Conservation (phyloP, 2,888 invertebrate species). For the Hybos culiciformis region DNA sequence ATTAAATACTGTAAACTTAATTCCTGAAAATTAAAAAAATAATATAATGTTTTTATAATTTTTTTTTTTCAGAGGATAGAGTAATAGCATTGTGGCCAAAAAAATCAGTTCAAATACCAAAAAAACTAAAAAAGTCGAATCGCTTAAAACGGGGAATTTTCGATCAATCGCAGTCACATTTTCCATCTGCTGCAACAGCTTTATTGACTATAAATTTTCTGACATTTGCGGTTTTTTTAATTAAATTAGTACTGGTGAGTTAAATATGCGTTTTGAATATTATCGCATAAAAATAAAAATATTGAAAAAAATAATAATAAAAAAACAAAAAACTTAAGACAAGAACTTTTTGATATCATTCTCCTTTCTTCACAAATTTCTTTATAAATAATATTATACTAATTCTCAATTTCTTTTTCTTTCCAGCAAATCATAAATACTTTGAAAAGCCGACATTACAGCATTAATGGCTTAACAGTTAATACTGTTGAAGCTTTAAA, state of each 20-base stretch:
- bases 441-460: constrained; percentile 44
- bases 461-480: constrained; percentile 23
- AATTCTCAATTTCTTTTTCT: constrained; percentile 8
- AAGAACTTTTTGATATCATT: constrained; percentile 3
- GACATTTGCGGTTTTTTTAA: constrained; percentile 71
- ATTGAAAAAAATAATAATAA: too few relatives aligned
- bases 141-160: constrained; percentile 26
- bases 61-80: constrained; percentile 33
- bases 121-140: constrained; percentile 12
- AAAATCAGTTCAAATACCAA: too few relatives aligned
- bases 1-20: not conserved
- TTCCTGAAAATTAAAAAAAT: constrained; percentile 1
- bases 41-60: not conserved
- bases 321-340: too few relatives aligned
- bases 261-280: not conserved
- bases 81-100: constrained; percentile 39
- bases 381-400: not conserved
- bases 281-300: not conserved
- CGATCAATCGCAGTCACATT: constrained; percentile 48
- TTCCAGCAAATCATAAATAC: constrained; percentile 54
- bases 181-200: constrained; percentile 68
- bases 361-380: constrained; percentile 6
- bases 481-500: constrained; percentile 18
- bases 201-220: constrained; percentile 72
- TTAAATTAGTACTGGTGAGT: constrained; percentile 67